Evolutionary conservation across 2,888 invertebrate species (phyloP), one percentile per base, ranked within the genome.

Genomic region (Campopleginae sp.): DNA sequence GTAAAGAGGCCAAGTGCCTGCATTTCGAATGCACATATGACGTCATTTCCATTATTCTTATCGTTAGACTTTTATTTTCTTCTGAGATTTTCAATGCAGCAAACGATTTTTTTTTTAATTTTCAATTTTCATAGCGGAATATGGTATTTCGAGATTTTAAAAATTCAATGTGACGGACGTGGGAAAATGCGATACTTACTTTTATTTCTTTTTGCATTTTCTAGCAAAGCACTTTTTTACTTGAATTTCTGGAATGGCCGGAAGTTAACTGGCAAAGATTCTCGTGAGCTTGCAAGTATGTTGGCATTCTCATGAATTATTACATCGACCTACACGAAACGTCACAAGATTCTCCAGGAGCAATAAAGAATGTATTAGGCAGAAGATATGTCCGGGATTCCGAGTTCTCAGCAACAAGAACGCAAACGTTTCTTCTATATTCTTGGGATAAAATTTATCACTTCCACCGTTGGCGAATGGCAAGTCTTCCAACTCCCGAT

Each of bases 361-460:
- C 46, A 51, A 82, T 85, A 70, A 78, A 82, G 46, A 82, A 85
- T 82, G 68, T 63, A 74, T 48, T 10, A 58, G 58, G 12, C n/a
- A 70, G 46, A 33, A 65, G 51, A 63, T 78, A 31, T 54, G 46
- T 42, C n/a, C 31, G 44, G 58, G 81, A 77, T 71, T 58, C 38
- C 17, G 61, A 33, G 46, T 6, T 80, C 23, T 12, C 46, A 70
- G 42, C 23, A 38, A 72, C 27, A 23, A 65, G 23, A 75, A 74
- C 19, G 58, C 77, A 77, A 77, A 44, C 51, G 38, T 74, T 38
- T 42, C 12, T 33, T 51, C 54, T 33, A 14, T 6, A 12, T 27
- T 46, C 51, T 6, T 23, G 51, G 75, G 70, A 79, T 75, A 71
- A 79, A 79, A 82, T 48, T 54, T 78, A 81, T 74, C 65, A 80